Evolutionary conservation across 2,888 invertebrate species (phyloP).

Genomic region (Acronicta psi): DNA sequence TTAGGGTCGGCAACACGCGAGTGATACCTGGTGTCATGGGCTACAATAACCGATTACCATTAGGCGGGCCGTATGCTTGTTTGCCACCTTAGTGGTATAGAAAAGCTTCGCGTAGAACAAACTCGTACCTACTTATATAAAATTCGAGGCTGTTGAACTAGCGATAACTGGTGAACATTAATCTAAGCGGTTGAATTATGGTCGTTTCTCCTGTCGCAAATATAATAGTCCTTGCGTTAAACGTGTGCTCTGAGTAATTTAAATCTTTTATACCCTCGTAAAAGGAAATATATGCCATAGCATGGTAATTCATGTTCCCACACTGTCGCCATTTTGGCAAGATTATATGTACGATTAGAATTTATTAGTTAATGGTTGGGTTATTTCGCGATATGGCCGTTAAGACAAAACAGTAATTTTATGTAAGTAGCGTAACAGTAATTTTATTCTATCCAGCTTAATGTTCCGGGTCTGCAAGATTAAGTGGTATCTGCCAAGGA

Average conservation of each 20-base stretch:
- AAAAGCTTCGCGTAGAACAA: no score
- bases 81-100: no score
- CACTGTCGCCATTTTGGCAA: slow-evolving; percentile 36
- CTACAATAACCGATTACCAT: no score
- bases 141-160: neutral
- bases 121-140: neutral
- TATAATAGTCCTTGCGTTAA: slow-evolving; percentile 33
- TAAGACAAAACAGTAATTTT: neutral
- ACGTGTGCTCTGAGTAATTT: slow-evolving; percentile 46
- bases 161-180: slow-evolving; percentile 1
- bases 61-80: no score
- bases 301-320: slow-evolving; percentile 45
- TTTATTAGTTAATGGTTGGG: slow-evolving; percentile 21
- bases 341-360: slow-evolving; percentile 37
- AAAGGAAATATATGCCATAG: slow-evolving; percentile 38
- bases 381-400: neutral
- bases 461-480: no score
- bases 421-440: no score
- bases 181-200: slow-evolving; percentile 8
- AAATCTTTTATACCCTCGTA: slow-evolving; percentile 47
- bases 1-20: no score
- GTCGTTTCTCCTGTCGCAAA: slow-evolving; percentile 31
- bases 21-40: no score
- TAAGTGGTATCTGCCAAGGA: no score
- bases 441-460: no score